These are phyloP conservation scores for Dissostichus mawsoni DNA, from an alignment of 2,113 vertebrate genomes.

Conservation along the genomic window DNA sequence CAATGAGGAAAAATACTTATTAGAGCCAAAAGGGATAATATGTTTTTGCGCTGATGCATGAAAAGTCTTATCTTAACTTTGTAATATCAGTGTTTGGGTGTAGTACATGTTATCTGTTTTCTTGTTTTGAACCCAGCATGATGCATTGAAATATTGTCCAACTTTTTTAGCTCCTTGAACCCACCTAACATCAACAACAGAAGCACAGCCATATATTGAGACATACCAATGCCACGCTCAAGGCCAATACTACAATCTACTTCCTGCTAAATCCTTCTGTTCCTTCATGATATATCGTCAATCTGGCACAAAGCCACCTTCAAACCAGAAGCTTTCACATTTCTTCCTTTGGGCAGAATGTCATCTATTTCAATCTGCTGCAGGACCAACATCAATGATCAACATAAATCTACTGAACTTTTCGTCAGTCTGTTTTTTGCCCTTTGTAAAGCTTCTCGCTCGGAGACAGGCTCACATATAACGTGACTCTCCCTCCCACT, in stretches of 20 bases:
- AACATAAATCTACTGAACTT: constrained; percentile 48
- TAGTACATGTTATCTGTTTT: background rate
- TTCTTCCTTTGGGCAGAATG: constrained; percentile 50
- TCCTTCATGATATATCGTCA: constrained; percentile 34
- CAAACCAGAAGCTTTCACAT: constrained; percentile 48
- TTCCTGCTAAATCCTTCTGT: constrained; percentile 26
- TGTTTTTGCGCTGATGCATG: background rate
- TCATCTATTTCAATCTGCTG: constrained; percentile 9
- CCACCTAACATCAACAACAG: background rate
- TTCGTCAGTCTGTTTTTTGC: constrained; percentile 42
- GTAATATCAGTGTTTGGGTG: background rate
- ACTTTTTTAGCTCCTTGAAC: background rate
- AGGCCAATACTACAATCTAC: constrained; percentile 10
- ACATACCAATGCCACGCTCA: constrained; percentile 19
- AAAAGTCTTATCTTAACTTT: background rate
- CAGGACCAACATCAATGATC: constrained; percentile 11
- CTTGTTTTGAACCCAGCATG: background rate
- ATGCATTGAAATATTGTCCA: background rate
- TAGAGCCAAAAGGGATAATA: no score
- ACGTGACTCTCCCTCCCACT: constrained; percentile 55
- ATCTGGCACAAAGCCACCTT: constrained; percentile 37
- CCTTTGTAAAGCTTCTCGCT: constrained; percentile 55
- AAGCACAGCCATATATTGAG: constrained; percentile 5
- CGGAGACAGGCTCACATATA: constrained; percentile 44
- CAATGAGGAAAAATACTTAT: background rate